Evolutionary conservation across 2,113 vertebrate genomes (phyloP).

Genomic region (Trematomus loennbergii): DNA sequence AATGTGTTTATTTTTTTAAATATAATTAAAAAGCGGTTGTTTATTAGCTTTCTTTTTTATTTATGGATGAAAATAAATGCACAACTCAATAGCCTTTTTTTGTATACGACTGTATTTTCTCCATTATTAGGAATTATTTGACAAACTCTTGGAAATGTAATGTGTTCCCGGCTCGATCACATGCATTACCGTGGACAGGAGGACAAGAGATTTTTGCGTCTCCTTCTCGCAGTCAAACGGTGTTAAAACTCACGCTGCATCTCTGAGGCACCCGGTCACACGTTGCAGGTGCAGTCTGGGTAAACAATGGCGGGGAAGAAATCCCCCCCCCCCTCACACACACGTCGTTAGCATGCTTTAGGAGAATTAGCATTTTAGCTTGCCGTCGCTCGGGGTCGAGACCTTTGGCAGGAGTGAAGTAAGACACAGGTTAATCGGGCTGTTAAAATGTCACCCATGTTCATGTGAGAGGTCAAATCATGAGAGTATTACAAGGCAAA

Average conservation of each 20-base stretch:
- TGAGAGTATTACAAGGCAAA: conserved; percentile 39
- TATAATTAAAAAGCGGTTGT: no score
- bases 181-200: no score
- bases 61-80: no score
- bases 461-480: not conserved
- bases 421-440: not conserved
- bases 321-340: not conserved
- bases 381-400: not conserved
- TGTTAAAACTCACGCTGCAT: conserved; percentile 30
- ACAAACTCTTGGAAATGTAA: no score
- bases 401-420: conserved; percentile 36
- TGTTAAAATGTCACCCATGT: conserved; percentile 34
- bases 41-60: no score
- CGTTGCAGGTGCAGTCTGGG: conserved; percentile 59
- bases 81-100: no score
- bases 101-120: no score
- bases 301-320: conserved; percentile 49
- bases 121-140: no score
- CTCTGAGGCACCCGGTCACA: not conserved
- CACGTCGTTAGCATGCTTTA: conserved; percentile 34
- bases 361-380: conserved; percentile 41
- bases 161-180: no score
- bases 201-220: not conserved
- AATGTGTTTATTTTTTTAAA: no score
- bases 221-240: not conserved